These are phyloP conservation scores for Ornithorhynchus anatinus DNA, from an alignment of 2,113 vertebrate genomes.

Conservation along the genomic window DNA sequence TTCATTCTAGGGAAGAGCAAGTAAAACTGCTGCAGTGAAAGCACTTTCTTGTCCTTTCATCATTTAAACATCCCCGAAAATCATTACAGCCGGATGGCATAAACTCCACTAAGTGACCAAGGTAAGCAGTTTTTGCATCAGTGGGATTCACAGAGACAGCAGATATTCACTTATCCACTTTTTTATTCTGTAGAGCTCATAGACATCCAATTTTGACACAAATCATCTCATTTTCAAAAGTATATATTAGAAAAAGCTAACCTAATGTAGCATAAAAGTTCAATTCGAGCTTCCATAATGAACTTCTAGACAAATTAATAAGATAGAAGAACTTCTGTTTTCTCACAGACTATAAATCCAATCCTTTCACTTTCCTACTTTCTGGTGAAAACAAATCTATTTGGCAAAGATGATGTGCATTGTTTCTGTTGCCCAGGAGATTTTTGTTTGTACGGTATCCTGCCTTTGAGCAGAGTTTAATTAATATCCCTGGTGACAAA, in stretches of 20 bases:
- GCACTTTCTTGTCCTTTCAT: constrained; percentile 32
- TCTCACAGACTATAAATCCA: neutral
- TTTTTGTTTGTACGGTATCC: neutral
- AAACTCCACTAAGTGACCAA: constrained; percentile 35
- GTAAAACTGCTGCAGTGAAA: neutral
- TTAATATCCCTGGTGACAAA: too few species aligned
- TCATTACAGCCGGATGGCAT: constrained; percentile 35
- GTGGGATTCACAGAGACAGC: constrained; percentile 20
- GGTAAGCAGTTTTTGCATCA: constrained; percentile 49
- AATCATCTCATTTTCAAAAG: constrained; percentile 42
- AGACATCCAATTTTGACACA: constrained; percentile 36
- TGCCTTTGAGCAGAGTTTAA: too few species aligned
- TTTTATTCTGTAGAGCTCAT: constrained; percentile 56
- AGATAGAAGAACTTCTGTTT: neutral
- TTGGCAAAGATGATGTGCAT: neutral
- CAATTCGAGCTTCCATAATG: constrained; percentile 41
- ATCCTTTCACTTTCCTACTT: neutral
- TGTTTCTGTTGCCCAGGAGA: fast-evolving
- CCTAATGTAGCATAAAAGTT: constrained; percentile 27
- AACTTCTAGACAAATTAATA: constrained; percentile 29
- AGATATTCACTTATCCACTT: constrained; percentile 47
- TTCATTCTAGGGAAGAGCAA: constrained; percentile 34
- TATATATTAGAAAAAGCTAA: constrained; percentile 35
- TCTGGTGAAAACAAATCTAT: constrained; percentile 10
- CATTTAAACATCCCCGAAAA: constrained; percentile 28